A percentile compares a stretch with the other conserved stretches of the same genome.
Conservation (phyloP, 2,888 invertebrate genomes). For the Drosophila setosimentum region DNA sequence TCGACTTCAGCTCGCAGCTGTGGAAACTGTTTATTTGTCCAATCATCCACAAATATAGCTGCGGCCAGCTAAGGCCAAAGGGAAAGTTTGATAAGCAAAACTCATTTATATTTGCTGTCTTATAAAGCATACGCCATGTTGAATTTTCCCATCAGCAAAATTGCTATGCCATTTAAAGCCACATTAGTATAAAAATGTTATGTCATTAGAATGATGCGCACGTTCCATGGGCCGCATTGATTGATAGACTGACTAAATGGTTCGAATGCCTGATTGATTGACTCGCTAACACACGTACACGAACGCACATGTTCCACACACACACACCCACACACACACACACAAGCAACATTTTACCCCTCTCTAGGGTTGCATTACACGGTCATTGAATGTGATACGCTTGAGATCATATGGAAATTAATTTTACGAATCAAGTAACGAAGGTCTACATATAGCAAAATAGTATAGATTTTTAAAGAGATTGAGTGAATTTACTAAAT, state of each 20-base stretch:
- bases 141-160: conserved; percentile 1
- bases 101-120: background rate
- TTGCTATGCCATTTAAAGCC: conserved; percentile 37
- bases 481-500: background rate
- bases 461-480: background rate
- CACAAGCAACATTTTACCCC: conserved; percentile 3
- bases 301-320: conserved; percentile 35
- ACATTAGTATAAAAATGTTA: conserved; percentile 67
- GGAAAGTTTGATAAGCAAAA: conserved; percentile 5
- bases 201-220: conserved; percentile 69
- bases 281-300: conserved; percentile 55
- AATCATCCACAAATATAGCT: conserved; percentile 9
- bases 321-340: conserved; percentile 7
- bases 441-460: background rate
- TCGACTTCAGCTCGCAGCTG: conserved; percentile 15
- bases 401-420: background rate
- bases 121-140: conserved; percentile 35
- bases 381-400: background rate
- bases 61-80: conserved; percentile 6
- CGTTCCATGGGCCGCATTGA: conserved; percentile 60
- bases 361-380: conserved; percentile 10
- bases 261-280: conserved; percentile 77
- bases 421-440: background rate
- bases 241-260: conserved; percentile 79
- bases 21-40: conserved; percentile 37